phyloP scores from a whole-genome alignment of 2,797 vertebrate genomes.

The Sciurus vulgaris region DNA sequence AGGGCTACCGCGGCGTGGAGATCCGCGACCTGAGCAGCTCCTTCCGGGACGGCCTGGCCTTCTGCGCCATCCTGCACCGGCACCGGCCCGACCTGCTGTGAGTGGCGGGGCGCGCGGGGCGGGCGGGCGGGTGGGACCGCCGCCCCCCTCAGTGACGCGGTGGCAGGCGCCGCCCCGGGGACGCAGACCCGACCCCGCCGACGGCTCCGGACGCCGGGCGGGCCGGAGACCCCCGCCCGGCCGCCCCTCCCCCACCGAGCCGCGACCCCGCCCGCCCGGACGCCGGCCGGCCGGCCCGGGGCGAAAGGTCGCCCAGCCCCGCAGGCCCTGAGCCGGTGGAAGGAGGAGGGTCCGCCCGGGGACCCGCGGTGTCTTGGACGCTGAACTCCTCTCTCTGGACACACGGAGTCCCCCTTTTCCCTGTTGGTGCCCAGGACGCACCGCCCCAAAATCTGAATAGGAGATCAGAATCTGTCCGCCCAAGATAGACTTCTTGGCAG shows the following conservation, averaged over 20 bases:
- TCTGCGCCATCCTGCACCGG: constrained; percentile 97
- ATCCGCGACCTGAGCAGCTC: constrained; percentile 95
- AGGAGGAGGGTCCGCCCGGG: neutral
- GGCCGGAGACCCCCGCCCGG: neutral
- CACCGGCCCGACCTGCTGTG: constrained; percentile 96
- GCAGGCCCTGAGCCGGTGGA: neutral
- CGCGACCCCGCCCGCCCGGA: neutral
- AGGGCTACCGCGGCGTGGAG: constrained; percentile 93
- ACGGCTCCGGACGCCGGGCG: fast-evolving
- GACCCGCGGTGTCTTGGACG: neutral
- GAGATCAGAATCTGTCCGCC: neutral
- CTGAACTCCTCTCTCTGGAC: neutral
- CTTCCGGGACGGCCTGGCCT: constrained; percentile 96
- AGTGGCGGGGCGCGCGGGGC: constrained; percentile 86
- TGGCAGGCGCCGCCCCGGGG: constrained; percentile 39
- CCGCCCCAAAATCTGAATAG: neutral
- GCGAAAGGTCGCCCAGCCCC: neutral
- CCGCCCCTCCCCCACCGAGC: neutral
- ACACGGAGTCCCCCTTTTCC: neutral
- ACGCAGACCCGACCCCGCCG: neutral
- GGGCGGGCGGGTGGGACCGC: constrained; percentile 69
- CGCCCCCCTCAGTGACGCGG: constrained; percentile 61
- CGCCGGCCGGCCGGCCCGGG: neutral
- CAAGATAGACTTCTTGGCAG: neutral
- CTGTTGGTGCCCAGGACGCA: neutral